Evolutionary conservation across 2,888 invertebrate species (phyloP), one percentile per base, ranked within the genome.

Genomic region (Helobdella robusta): DNA sequence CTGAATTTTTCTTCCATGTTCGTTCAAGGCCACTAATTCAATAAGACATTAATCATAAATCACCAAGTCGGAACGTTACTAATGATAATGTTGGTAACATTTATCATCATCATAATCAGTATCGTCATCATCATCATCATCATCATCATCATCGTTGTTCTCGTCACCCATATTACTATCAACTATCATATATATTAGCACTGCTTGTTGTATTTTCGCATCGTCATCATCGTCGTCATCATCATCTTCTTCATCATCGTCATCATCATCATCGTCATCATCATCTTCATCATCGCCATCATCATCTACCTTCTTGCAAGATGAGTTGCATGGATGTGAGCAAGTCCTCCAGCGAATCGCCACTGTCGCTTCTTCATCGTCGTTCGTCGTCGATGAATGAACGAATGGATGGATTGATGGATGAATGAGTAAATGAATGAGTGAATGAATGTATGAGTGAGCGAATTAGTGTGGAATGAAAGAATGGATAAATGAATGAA

Each of bases 371-470:
- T 48, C n/a, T 48, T 48, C 15, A 25, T 15, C 48, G 2, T 15
- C 6, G 20, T 8, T 1, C 20, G 2, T 20, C 20, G 25, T 48
- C 23, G 25, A 48, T 48, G 48, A 48, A 48, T 18, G 48, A 48
- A 48, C 15, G 48, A 18, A 18, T 48, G 2, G 25, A 48, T 6
- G 48, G 25, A 5, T 48, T 20, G 25, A 48, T 18, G 48, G 25
- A 48, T 48, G 48, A 48, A 48, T 18, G 48, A 48, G 25, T 48
- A 8, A 48, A 48, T 48, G 48, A 48, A 48, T 48, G 48, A 48
- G 25, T 48, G 48, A 46, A 46, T 46, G 46, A 46, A 46, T 46
- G 1, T n/a, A 46, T 46, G 4, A 46, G 20, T 4, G 4, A 2
- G 20, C 20, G 1, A 46, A 46, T 4, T 2, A 46, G 20, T 4